Percentiles rank a stretch among this genome's conserved stretches.
These are phyloP conservation scores for Chouioia cunea DNA, from an alignment of 2,888 invertebrate genomes.

Conservation along the genomic window DNA sequence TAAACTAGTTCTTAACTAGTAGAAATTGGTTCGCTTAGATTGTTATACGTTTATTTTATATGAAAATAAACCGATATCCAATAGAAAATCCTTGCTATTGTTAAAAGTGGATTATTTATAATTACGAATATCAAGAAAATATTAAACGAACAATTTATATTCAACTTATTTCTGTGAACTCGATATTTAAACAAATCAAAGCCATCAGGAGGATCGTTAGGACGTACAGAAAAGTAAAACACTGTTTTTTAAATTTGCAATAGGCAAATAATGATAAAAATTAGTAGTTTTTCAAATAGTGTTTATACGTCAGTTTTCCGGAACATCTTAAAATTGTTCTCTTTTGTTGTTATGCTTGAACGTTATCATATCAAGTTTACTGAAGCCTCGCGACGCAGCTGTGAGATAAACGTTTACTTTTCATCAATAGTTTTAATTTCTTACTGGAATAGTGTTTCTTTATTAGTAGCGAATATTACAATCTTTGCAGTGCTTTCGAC, in stretches of 20 bases:
- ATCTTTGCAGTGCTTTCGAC: constrained; percentile 19
- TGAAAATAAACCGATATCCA: too few relatives aligned
- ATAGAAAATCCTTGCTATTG: too few relatives aligned
- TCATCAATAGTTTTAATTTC: constrained; percentile 17
- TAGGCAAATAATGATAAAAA: not conserved
- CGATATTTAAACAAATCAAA: too few relatives aligned
- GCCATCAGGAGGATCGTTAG: too few relatives aligned
- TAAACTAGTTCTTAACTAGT: too few relatives aligned
- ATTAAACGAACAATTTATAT: too few relatives aligned
- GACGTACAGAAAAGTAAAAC: too few relatives aligned
- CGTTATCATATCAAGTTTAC: constrained; percentile 32
- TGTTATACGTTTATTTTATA: too few relatives aligned
- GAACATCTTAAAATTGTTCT: not conserved
- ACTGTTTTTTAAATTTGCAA: not conserved
- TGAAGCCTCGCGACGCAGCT: constrained; percentile 21
- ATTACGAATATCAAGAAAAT: too few relatives aligned
- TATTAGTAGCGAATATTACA: constrained; percentile 9
- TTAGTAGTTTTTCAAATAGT: constrained; percentile 1
- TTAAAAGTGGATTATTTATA: too few relatives aligned
- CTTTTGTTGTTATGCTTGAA: constrained; percentile 13
- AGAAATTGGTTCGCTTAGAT: too few relatives aligned
- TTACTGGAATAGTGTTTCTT: constrained; percentile 28
- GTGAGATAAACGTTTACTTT: constrained; percentile 28
- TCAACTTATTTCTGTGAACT: too few relatives aligned
- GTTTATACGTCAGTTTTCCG: not conserved